Conservation (phyloP, 2,888 invertebrate genomes). For the Eilema depressum region DNA sequence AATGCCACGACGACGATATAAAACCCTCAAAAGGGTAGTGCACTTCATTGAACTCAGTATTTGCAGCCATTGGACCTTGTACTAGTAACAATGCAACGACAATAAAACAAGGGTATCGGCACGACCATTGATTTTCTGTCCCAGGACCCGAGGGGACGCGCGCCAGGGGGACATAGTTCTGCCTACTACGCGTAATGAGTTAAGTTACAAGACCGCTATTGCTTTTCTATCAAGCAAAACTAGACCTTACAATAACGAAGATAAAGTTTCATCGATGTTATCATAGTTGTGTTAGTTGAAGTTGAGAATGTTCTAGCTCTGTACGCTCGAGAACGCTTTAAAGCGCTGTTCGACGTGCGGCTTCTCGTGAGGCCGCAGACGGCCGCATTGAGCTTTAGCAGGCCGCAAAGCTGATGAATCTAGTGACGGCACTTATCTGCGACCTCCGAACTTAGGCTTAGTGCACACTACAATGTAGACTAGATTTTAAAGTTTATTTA, state of each 20-base stretch:
- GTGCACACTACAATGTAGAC: background rate
- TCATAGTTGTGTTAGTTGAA: conserved; percentile 20
- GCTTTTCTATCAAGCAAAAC: conserved; percentile 14
- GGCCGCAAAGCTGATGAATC: conserved; percentile 22
- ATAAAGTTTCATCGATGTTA: conserved; percentile 16
- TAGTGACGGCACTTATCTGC: conserved; percentile 28
- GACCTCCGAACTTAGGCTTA: conserved; percentile 6
- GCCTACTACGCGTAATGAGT: conserved; percentile 60
- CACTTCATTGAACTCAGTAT: conserved; percentile 11
- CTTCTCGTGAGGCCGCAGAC: conserved; percentile 21
- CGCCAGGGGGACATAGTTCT: conserved; percentile 57
- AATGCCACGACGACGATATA: no score
- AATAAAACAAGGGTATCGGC: conserved; percentile 55
- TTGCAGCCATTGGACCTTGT: conserved; percentile 9
- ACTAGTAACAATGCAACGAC: conserved; percentile 29
- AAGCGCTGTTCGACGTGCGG: conserved; percentile 34
- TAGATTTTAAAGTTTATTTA: background rate
- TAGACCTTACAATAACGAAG: conserved; percentile 23
- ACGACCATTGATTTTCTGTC: conserved; percentile 62
- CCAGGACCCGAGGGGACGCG: conserved; percentile 51
- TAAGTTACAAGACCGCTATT: conserved; percentile 47
- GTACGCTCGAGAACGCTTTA: conserved; percentile 42
- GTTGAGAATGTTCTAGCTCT: conserved; percentile 40
- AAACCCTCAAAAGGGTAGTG: background rate
- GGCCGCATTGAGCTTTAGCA: conserved; percentile 10